Percentiles rank a stretch among this genome's conserved stretches.
Conservation (phyloP, 2,113 vertebrate species). For the Xerus inauris region DNA sequence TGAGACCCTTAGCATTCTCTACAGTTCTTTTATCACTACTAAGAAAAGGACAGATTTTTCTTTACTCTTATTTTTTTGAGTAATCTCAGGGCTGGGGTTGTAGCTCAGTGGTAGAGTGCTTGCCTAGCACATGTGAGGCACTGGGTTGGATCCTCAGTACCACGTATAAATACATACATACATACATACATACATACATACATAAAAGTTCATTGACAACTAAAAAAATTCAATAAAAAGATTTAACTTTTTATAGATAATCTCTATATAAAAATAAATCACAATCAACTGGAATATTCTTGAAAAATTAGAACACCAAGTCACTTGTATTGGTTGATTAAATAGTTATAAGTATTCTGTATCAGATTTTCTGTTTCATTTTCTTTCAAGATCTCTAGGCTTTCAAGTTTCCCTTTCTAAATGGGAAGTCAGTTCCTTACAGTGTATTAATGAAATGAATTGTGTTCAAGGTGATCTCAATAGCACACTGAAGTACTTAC, state of each 20-base stretch:
- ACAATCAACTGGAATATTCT: background rate
- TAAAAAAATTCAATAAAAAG: no score
- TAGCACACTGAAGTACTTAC: background rate
- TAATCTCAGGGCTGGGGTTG: no score
- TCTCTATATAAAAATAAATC: background rate
- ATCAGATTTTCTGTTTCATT: background rate
- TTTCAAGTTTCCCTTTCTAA: background rate
- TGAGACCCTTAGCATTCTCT: background rate
- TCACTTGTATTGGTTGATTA: background rate
- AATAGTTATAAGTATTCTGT: background rate
- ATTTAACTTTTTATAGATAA: background rate
- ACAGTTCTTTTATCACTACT: background rate
- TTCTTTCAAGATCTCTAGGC: background rate
- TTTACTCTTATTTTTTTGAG: background rate
- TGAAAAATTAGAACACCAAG: background rate
- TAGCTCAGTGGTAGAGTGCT: no score
- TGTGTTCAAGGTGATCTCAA: background rate
- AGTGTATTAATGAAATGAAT: background rate
- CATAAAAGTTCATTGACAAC: no score
- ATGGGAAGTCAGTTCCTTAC: background rate
- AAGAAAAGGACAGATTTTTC: background rate
- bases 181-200: no score
- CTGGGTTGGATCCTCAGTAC: no score
- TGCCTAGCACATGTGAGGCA: no score
- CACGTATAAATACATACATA: no score